Evolutionary conservation across 2,888 invertebrate genomes (phyloP).

Genomic region (Erebia aethiops): DNA sequence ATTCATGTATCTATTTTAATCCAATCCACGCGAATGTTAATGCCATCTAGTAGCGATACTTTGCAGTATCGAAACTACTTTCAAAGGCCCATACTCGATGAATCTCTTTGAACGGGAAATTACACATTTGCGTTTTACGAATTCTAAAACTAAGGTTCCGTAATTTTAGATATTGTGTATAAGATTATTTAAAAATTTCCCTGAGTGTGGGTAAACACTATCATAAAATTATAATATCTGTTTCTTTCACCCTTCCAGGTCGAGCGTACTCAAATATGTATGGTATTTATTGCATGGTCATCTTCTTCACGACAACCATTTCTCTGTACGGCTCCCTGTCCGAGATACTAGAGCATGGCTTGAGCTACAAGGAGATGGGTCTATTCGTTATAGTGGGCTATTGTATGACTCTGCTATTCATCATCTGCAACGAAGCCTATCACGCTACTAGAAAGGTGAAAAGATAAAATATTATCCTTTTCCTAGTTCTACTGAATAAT

Average conservation of each 20-base stretch:
- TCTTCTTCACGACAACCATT: constrained; percentile 88
- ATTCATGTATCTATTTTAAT: no score
- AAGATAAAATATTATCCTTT: constrained; percentile 30
- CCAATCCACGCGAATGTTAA: no score
- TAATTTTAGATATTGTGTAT: no score
- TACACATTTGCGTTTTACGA: no score
- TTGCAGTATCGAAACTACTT: no score
- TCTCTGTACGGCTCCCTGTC: constrained; percentile 88
- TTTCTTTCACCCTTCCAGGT: constrained; percentile 56
- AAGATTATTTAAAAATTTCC: no score
- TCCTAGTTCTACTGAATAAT: no score
- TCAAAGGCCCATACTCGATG: no score
- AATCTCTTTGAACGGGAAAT: no score
- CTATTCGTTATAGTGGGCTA: constrained; percentile 88
- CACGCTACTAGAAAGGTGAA: constrained; percentile 85
- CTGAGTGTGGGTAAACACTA: no score
- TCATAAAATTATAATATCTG: neutral
- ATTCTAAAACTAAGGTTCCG: no score
- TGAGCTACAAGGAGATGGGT: constrained; percentile 88
- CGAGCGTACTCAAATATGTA: constrained; percentile 90
- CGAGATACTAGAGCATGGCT: constrained; percentile 87
- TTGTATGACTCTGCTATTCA: constrained; percentile 86
- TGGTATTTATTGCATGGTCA: constrained; percentile 88
- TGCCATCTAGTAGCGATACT: no score
- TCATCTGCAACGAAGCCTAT: constrained; percentile 89